Conservation (phyloP, 2,113 vertebrate species). For the Apteryx mantelli region DNA sequence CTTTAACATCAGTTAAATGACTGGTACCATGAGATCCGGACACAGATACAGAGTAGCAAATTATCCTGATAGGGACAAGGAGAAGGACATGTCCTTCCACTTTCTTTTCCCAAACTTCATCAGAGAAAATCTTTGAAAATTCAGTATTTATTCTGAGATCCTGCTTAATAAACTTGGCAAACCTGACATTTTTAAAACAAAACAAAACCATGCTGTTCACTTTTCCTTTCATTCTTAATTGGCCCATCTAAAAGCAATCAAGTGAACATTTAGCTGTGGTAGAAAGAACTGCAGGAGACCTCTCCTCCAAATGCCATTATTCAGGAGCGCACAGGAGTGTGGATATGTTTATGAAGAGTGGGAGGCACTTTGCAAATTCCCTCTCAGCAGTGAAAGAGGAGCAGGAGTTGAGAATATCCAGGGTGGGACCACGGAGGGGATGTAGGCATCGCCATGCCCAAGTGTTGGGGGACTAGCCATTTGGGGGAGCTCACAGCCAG, state of each 20-base stretch:
- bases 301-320: slow-evolving; percentile 64
- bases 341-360: slow-evolving; percentile 18
- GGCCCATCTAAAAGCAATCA: slow-evolving; percentile 75
- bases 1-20: background rate
- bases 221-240: slow-evolving; percentile 73
- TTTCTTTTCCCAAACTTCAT: slow-evolving; percentile 23
- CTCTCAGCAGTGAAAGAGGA: background rate
- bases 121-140: slow-evolving; percentile 13
- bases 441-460: background rate
- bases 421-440: fast-evolving
- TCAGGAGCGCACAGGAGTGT: slow-evolving; percentile 36
- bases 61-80: background rate
- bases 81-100: background rate
- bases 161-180: slow-evolving; percentile 62
- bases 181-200: slow-evolving; percentile 63
- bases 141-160: slow-evolving; percentile 32
- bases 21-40: background rate
- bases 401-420: background rate
- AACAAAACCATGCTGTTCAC: slow-evolving; percentile 68
- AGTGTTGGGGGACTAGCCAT: background rate
- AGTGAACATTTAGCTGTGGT: slow-evolving; percentile 62
- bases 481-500: background rate
- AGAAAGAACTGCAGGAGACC: slow-evolving; percentile 66
- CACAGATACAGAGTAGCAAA: background rate
- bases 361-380: background rate